Conservation (phyloP, 2,113 vertebrate species). For the Forbesichthys papilliferus region DNA sequence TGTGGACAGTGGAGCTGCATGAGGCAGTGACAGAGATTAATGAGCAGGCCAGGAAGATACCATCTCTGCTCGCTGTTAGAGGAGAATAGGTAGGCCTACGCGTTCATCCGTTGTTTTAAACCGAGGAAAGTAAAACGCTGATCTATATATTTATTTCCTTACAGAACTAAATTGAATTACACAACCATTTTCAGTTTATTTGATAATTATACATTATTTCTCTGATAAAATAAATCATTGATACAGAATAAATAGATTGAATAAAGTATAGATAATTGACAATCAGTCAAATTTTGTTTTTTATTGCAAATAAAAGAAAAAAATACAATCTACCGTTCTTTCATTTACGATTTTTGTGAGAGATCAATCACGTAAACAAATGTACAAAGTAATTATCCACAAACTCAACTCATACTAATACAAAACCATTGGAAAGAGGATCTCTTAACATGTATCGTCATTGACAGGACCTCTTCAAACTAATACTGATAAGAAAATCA, state of each 20-base stretch:
- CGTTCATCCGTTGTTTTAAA: neutral
- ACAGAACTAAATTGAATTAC: neutral
- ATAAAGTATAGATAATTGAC: slow-evolving; percentile 3
- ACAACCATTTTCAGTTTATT: neutral
- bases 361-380: slow-evolving; percentile 59
- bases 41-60: neutral
- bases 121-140: neutral
- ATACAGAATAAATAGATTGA: neutral
- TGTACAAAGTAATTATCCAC: slow-evolving; percentile 68
- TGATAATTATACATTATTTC: neutral
- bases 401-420: slow-evolving; percentile 54
- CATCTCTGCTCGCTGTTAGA: neutral
- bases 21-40: slow-evolving; percentile 21
- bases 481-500: slow-evolving; percentile 43
- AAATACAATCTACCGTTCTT: slow-evolving; percentile 56
- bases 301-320: slow-evolving; percentile 76
- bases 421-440: slow-evolving; percentile 58
- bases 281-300: slow-evolving; percentile 55
- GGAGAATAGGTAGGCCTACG: neutral
- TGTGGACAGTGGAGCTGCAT: slow-evolving; percentile 53
- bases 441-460: slow-evolving; percentile 22
- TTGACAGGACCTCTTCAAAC: slow-evolving; percentile 14
- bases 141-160: neutral
- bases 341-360: slow-evolving; percentile 60
- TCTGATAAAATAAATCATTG: neutral